Conservation (phyloP, 2,888 invertebrate genomes). For the Laothoe populi region DNA sequence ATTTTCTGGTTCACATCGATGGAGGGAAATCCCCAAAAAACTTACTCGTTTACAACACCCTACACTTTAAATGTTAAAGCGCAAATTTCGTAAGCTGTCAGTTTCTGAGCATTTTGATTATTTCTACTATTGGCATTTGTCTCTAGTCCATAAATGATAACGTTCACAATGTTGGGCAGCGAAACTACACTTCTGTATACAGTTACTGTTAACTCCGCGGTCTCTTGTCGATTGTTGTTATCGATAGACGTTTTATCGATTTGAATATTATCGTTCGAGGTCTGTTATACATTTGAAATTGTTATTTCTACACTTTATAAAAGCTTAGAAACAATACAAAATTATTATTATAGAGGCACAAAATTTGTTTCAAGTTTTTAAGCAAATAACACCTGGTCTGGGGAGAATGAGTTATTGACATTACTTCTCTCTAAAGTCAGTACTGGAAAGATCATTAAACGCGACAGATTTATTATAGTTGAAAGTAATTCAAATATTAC, state of each 20-base stretch:
- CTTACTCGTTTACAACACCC: constrained; percentile 2
- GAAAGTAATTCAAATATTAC: too few relatives aligned
- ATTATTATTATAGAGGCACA: constrained; percentile 8
- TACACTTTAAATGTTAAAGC: constrained; percentile 40
- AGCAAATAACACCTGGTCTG: neutral
- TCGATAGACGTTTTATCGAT: constrained; percentile 16
- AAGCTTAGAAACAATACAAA: neutral
- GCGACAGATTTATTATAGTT: too few relatives aligned
- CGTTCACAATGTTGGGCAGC: constrained; percentile 38
- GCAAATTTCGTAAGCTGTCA: constrained; percentile 39
- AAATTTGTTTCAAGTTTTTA: neutral
- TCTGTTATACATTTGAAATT: neutral
- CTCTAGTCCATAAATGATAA: constrained; percentile 62
- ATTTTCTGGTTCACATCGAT: too few relatives aligned
- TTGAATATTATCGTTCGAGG: neutral
- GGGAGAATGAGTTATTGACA: neutral
- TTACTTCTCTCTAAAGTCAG: neutral
- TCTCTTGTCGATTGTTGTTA: neutral
- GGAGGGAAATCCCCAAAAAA: neutral
- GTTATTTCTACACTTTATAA: constrained; percentile 7
- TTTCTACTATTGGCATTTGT: constrained; percentile 69
- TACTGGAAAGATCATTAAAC: neutral
- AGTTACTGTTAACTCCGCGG: constrained; percentile 38
- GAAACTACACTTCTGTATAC: constrained; percentile 39
- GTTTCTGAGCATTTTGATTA: constrained; percentile 48